Conservation (phyloP, 2,797 vertebrate genomes). For the Capromys pilorides region DNA sequence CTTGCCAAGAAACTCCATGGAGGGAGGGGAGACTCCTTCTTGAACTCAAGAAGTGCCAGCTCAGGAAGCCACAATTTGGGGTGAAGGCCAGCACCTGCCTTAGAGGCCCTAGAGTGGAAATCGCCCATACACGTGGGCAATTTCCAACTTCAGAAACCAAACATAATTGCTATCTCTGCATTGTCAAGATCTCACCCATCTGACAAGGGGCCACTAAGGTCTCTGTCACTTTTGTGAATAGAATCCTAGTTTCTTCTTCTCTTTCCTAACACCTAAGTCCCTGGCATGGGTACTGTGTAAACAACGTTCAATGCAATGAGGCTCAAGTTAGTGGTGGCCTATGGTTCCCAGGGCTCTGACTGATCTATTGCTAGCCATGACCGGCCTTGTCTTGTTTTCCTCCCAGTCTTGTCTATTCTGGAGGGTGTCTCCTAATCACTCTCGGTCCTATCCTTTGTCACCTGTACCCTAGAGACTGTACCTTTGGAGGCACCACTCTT, state of each 20-base stretch:
- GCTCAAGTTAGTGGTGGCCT: not conserved
- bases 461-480: not conserved
- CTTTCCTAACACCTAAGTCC: not conserved
- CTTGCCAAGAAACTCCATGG: not conserved
- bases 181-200: not conserved
- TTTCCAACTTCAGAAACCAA: slow-evolving; percentile 37
- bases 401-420: not conserved
- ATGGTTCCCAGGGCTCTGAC: not conserved
- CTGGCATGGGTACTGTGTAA: not conserved
- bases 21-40: not conserved
- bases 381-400: not conserved
- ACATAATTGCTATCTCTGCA: not conserved
- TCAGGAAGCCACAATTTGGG: not conserved
- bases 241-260: not conserved
- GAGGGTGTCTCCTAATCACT: not conserved
- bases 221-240: not conserved
- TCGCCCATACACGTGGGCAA: not conserved
- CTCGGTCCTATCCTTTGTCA: not conserved
- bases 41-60: not conserved
- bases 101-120: not conserved
- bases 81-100: not conserved
- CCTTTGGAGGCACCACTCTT: not conserved
- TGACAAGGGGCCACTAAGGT: not conserved
- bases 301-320: not conserved
- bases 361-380: not conserved